phyloP scores from a whole-genome alignment of 2,113 vertebrate genomes.

The Globicephala melas region DNA sequence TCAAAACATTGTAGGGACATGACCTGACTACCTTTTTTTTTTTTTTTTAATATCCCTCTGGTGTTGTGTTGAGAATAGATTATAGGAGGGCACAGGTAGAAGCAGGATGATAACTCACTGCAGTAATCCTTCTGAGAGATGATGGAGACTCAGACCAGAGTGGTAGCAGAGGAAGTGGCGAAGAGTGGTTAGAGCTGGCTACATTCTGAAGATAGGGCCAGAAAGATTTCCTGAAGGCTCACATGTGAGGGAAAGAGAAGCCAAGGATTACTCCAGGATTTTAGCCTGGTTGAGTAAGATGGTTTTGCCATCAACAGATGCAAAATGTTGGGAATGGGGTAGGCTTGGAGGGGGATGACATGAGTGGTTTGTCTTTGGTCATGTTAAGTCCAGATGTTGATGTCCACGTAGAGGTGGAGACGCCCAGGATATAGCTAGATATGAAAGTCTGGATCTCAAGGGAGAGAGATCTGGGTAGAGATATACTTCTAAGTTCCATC shows the following conservation, averaged over 20 bases:
- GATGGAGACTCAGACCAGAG: neutral
- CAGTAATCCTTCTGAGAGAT: neutral
- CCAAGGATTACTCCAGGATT: neutral
- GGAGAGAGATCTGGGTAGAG: neutral
- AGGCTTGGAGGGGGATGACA: neutral
- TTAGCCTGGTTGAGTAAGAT: neutral
- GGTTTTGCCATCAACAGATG: neutral
- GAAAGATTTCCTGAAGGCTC: neutral
- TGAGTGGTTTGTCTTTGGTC: neutral
- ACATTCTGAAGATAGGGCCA: neutral
- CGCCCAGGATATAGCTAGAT: neutral
- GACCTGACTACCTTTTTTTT: neutral
- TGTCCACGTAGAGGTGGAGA: neutral
- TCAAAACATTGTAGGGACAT: neutral
- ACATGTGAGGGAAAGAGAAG: neutral
- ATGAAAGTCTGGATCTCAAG: neutral
- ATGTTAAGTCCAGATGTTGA: neutral
- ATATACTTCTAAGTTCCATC: neutral
- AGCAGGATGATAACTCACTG: neutral
- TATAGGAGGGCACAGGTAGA: neutral
- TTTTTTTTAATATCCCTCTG: neutral
- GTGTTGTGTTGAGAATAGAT: neutral
- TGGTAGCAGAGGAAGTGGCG: neutral
- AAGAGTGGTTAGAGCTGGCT: neutral
- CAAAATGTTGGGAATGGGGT: neutral